A percentile compares a stretch with the other conserved stretches of the same genome.
phyloP scores from a whole-genome alignment of 2,113 vertebrate species.

The Microtus ochrogaster region DNA sequence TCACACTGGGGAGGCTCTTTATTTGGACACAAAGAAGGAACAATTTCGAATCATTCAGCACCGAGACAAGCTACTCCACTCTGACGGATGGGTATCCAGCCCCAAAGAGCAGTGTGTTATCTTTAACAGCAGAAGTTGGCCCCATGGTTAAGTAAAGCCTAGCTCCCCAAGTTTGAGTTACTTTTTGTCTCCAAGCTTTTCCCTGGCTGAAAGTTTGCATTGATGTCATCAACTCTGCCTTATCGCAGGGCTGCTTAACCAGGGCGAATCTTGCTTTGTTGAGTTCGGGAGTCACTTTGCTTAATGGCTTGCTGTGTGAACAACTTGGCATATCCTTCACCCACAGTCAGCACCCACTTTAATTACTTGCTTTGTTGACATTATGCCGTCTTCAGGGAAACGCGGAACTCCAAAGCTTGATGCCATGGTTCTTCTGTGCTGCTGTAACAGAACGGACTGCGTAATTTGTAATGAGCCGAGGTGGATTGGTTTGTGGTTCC shows the following conservation, averaged over 20 bases:
- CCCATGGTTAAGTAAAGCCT: neutral
- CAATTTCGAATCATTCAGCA: neutral
- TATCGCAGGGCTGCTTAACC: conserved; percentile 56
- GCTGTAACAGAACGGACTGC: neutral
- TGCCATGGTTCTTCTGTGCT: neutral
- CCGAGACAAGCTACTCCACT: neutral
- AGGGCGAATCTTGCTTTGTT: conserved; percentile 50
- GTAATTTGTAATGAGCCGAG: neutral
- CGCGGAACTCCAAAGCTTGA: conserved; percentile 39
- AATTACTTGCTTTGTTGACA: conserved; percentile 70
- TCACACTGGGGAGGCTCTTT: neutral
- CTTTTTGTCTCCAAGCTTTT: conserved; percentile 20
- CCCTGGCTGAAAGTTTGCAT: conserved; percentile 43
- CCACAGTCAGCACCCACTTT: conserved; percentile 57
- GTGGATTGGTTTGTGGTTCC: neutral
- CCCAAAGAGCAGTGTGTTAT: neutral
- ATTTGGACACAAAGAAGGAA: neutral
- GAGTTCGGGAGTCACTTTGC: conserved; percentile 55
- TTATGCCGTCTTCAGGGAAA: conserved; percentile 41
- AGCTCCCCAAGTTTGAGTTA: neutral
- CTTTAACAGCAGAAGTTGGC: neutral
- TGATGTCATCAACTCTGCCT: conserved; percentile 34
- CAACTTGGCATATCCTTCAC: conserved; percentile 54
- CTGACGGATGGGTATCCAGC: neutral
- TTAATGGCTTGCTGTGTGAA: conserved; percentile 72